Conservation (phyloP, 2,888 invertebrate species). For the Rhorus exstirpatorius region DNA sequence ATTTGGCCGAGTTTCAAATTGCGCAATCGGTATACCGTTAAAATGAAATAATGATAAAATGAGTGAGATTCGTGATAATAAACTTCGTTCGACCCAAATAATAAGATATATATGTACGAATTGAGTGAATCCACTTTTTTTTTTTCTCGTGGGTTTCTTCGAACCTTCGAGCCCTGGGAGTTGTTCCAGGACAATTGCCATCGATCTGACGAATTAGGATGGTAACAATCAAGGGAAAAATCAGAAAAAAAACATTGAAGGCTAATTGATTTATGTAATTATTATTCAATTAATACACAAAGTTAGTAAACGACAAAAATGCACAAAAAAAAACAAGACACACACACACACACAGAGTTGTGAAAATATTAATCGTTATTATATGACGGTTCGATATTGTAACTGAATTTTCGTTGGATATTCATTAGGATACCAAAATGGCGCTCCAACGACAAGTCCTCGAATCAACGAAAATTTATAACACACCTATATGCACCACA, state of each 20-base stretch:
- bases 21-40: conserved; percentile 26
- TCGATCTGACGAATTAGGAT: conserved; percentile 19
- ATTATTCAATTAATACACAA: conserved; percentile 58
- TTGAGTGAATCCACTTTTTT: not conserved
- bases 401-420: conserved; percentile 31
- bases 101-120: not conserved
- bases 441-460: conserved; percentile 46
- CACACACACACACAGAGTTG: conserved; percentile 32
- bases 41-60: conserved; percentile 26
- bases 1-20: conserved; percentile 38
- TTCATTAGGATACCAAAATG: conserved; percentile 29
- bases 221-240: conserved; percentile 27
- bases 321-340: conserved; percentile 45
- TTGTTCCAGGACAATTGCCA: not conserved
- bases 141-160: not conserved
- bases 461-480: conserved; percentile 33
- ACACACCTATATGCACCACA: conserved; percentile 27
- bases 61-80: conserved; percentile 1
- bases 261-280: conserved; percentile 46
- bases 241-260: conserved; percentile 22
- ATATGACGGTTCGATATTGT: conserved; percentile 50
- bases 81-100: not conserved
- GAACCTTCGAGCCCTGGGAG: not conserved
- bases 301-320: conserved; percentile 57
- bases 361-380: conserved; percentile 59